phyloP scores from a whole-genome alignment of 2,888 invertebrate genomes.

The Trichogramma dendrolimi region DNA sequence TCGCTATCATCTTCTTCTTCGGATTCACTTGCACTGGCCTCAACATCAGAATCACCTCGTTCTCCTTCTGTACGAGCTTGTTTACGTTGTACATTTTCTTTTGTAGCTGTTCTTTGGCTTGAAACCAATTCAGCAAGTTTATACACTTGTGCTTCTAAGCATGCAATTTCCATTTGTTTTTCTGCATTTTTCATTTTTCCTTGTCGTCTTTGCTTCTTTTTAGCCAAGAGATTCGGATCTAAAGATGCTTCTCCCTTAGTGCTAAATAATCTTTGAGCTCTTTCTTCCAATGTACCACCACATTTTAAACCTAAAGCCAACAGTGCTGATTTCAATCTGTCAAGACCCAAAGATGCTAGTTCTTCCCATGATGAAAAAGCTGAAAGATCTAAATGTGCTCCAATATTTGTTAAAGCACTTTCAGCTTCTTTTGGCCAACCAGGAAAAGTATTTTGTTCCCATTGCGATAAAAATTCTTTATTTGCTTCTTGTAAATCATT shows the following conservation, averaged over 20 bases:
- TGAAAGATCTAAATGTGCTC: slow-evolving; percentile 96
- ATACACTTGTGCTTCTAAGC: slow-evolving; percentile 86
- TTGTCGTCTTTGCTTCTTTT: slow-evolving; percentile 74
- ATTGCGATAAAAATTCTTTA: slow-evolving; percentile 78
- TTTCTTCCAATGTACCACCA: slow-evolving; percentile 95
- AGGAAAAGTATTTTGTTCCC: slow-evolving; percentile 85
- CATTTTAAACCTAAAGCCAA: slow-evolving; percentile 97
- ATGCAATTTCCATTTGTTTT: slow-evolving; percentile 81
- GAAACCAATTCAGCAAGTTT: slow-evolving; percentile 79
- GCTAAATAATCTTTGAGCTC: slow-evolving; percentile 91
- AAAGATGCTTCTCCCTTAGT: slow-evolving; percentile 93
- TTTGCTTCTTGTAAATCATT: slow-evolving; percentile 73
- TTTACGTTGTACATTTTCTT: slow-evolving; percentile 97
- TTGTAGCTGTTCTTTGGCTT: slow-evolving; percentile 83
- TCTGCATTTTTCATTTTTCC: slow-evolving; percentile 61
- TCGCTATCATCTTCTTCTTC: slow-evolving; percentile 89
- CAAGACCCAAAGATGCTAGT: slow-evolving; percentile 91
- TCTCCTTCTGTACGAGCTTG: slow-evolving; percentile 94
- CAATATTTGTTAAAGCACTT: slow-evolving; percentile 87
- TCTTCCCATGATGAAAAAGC: slow-evolving; percentile 98
- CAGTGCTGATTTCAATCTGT: slow-evolving; percentile 93
- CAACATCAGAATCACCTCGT: slow-evolving; percentile 85
- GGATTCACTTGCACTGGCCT: slow-evolving; percentile 75
- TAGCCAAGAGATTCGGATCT: slow-evolving; percentile 87
- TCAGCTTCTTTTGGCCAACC: slow-evolving; percentile 97